A percentile compares a stretch with the other conserved stretches of the same genome.
Evolutionary conservation across 2,113 vertebrate genomes (phyloP).

Genomic region (Forbesichthys papilliferus): DNA sequence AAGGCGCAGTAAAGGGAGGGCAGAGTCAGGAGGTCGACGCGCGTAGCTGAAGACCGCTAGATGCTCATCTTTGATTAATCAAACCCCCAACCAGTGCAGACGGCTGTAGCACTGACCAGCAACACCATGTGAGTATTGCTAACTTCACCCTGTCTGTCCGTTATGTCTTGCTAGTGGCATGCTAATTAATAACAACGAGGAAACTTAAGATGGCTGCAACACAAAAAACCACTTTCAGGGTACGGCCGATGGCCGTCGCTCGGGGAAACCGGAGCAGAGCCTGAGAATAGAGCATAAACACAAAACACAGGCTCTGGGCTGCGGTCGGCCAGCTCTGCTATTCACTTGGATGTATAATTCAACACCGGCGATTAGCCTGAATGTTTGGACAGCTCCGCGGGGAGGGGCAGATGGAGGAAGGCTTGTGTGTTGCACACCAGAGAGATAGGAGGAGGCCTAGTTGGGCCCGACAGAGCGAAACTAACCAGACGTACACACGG

Average conservation of each 20-base stretch:
- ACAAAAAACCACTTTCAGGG: too few species aligned
- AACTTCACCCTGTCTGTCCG: too few species aligned
- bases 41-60: constrained; percentile 64
- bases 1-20: constrained; percentile 50
- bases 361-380: constrained; percentile 77
- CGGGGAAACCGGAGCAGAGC: too few species aligned
- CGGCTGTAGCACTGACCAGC: constrained; percentile 70
- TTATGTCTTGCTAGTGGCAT: too few species aligned
- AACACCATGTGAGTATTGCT: constrained; percentile 48
- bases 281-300: constrained; percentile 68
- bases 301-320: constrained; percentile 66
- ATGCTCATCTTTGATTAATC: constrained; percentile 81
- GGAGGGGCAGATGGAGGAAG: too few species aligned
- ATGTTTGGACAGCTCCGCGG: constrained; percentile 33
- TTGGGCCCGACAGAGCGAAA: too few species aligned
- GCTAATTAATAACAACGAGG: too few species aligned
- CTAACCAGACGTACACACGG: too few species aligned
- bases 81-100: constrained; percentile 59
- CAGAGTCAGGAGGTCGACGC: constrained; percentile 30
- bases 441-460: too few species aligned
- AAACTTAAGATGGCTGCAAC: too few species aligned
- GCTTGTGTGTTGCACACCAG: too few species aligned
- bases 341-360: constrained; percentile 85
- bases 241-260: too few species aligned
- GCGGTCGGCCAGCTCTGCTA: constrained; percentile 62